Conservation (phyloP, 2,113 vertebrate genomes). For the Xiphophorus couchianus region DNA sequence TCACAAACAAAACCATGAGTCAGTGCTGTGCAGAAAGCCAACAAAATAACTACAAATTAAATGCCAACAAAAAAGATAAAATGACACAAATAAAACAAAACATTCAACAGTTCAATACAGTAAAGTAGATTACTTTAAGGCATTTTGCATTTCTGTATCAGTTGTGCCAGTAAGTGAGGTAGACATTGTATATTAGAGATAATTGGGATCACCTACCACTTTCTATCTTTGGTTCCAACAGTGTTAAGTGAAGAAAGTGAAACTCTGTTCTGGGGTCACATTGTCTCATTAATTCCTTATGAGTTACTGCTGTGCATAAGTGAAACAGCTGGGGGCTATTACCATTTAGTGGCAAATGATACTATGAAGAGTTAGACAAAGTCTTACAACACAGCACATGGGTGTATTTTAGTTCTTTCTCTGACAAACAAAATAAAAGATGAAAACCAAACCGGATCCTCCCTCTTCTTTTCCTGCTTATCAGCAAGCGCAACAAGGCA, state of each 20-base stretch:
- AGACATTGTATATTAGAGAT: background rate
- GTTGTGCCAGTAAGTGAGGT: background rate
- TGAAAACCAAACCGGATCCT: constrained; percentile 6
- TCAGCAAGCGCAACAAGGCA: constrained; percentile 50
- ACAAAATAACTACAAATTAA: no score
- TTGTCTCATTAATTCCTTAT: constrained; percentile 78
- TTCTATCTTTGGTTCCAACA: constrained; percentile 25
- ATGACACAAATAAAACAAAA: no score
- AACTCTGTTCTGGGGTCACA: constrained; percentile 64
- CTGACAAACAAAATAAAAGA: constrained; percentile 11
- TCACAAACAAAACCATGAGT: no score
- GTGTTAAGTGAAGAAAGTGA: constrained; percentile 56
- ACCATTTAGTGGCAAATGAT: constrained; percentile 49
- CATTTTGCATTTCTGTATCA: background rate
- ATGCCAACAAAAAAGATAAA: no score
- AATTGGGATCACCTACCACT: background rate
- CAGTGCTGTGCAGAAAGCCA: no score
- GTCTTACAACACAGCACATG: background rate
- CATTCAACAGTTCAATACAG: no score
- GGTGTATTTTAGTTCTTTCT: background rate
- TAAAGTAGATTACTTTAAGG: background rate
- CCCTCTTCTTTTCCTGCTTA: constrained; percentile 18
- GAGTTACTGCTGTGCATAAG: constrained; percentile 73
- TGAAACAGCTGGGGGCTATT: constrained; percentile 73
- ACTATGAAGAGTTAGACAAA: constrained; percentile 46